A percentile compares a stretch with the other conserved stretches of the same genome.
Evolutionary conservation across 2,888 invertebrate species (phyloP).

Genomic region (Heliothis peltigera): DNA sequence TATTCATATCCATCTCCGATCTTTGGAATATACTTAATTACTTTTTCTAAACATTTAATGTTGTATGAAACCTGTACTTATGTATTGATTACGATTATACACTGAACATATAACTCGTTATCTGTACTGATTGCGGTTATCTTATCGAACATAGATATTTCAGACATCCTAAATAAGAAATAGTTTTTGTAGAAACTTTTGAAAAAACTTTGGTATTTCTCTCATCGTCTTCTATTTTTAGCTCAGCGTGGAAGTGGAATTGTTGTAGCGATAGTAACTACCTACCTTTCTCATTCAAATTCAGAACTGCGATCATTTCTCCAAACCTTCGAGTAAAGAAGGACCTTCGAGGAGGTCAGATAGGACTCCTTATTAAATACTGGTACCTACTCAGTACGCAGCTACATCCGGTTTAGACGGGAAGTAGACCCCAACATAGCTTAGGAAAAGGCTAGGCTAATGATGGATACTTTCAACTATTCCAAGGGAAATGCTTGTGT

Average conservation of each 20-base stretch:
- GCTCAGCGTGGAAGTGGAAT: not conserved
- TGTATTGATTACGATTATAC: slow-evolving; percentile 65
- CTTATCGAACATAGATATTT: slow-evolving; percentile 77
- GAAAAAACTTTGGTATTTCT: not conserved
- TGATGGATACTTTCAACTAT: too few relatives aligned
- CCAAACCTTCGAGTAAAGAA: too few relatives aligned
- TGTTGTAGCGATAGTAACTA: too few relatives aligned
- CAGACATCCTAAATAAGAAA: slow-evolving; percentile 52
- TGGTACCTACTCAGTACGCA: too few relatives aligned
- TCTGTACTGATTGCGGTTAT: slow-evolving; percentile 68
- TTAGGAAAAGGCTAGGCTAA: too few relatives aligned
- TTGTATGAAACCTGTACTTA: slow-evolving; percentile 58
- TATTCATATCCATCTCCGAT: slow-evolving; percentile 65
- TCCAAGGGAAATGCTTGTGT: too few relatives aligned
- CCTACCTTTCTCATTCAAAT: too few relatives aligned
- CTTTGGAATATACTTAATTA: slow-evolving; percentile 41
- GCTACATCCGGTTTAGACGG: too few relatives aligned
- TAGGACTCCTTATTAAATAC: too few relatives aligned
- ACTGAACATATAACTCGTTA: slow-evolving; percentile 65
- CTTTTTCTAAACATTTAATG: slow-evolving; percentile 35
- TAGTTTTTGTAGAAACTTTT: slow-evolving; percentile 34
- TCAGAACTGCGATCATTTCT: too few relatives aligned
- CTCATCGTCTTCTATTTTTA: not conserved
- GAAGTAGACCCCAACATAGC: too few relatives aligned
- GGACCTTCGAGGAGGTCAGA: too few relatives aligned